These are phyloP conservation scores for Lepidocolaptes lacrymiger DNA, from an alignment of 2,797 vertebrate species.

Conservation along the genomic window DNA sequence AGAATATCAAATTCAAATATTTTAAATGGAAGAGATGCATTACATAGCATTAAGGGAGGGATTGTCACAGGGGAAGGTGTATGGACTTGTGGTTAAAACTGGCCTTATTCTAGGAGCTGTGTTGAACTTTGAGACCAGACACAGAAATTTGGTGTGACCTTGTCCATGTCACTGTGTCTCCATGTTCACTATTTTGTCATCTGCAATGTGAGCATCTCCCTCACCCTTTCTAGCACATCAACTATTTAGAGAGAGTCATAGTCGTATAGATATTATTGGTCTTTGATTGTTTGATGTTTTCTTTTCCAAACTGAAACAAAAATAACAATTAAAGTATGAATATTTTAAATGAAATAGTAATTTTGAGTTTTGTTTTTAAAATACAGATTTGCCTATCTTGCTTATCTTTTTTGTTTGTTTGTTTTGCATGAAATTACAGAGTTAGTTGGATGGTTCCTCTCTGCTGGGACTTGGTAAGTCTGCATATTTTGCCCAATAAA, in stretches of 20 bases:
- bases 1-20: conserved; percentile 41
- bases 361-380: neutral
- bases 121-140: neutral
- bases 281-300: neutral
- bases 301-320: neutral
- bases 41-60: neutral
- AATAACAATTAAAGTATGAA: neutral
- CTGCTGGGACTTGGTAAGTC: neutral
- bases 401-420: rapidly evolving
- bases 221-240: neutral
- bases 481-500: neutral
- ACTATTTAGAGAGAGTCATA: neutral
- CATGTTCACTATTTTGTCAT: neutral
- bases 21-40: conserved; percentile 48
- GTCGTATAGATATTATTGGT: neutral
- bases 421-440: neutral
- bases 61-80: neutral
- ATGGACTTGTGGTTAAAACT: neutral
- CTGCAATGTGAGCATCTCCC: rapidly evolving
- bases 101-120: neutral
- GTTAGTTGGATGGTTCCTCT: neutral
- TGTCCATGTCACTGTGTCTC: rapidly evolving
- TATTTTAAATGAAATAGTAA: neutral
- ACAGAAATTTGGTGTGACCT: neutral
- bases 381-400: neutral